Evolutionary conservation across 2,113 vertebrate species (phyloP).

Genomic region (Oceanites oceanicus): DNA sequence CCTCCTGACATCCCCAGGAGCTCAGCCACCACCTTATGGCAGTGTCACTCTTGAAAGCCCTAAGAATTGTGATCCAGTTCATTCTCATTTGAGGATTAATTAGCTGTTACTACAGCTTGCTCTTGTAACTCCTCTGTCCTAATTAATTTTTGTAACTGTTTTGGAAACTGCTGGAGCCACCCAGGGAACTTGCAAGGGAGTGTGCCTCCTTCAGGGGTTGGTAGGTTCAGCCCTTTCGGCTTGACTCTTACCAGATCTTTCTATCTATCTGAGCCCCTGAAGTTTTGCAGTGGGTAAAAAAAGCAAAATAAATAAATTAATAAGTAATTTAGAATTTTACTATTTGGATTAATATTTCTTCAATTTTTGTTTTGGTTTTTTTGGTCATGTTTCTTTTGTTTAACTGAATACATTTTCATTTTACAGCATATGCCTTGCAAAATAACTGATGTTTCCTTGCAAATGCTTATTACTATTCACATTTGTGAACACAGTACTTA

Average conservation of each 20-base stretch:
- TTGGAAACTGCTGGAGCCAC: not conserved
- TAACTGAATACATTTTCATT: not conserved
- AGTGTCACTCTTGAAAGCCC: not conserved
- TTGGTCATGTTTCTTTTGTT: not conserved
- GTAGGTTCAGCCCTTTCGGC: not conserved
- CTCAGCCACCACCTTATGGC: not conserved
- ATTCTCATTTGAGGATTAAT: not conserved
- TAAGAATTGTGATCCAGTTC: not conserved
- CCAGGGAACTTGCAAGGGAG: not conserved
- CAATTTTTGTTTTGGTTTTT: fast-evolving
- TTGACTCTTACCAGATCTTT: not conserved
- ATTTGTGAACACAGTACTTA: not conserved
- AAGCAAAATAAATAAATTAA: fast-evolving
- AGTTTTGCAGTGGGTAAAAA: not conserved
- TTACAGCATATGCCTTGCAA: not conserved
- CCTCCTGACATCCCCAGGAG: not conserved
- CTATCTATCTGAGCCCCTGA: not conserved
- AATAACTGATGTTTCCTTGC: not conserved
- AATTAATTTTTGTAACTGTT: not conserved
- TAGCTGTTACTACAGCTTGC: not conserved
- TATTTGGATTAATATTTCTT: not conserved
- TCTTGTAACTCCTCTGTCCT: not conserved
- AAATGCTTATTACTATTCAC: not conserved
- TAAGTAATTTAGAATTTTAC: not conserved
- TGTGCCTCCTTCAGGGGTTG: fast-evolving